Evolutionary conservation across 2,113 vertebrate species (phyloP), one percentile per base, ranked within the genome.

Genomic region (Psilopogon haemacephalus): DNA sequence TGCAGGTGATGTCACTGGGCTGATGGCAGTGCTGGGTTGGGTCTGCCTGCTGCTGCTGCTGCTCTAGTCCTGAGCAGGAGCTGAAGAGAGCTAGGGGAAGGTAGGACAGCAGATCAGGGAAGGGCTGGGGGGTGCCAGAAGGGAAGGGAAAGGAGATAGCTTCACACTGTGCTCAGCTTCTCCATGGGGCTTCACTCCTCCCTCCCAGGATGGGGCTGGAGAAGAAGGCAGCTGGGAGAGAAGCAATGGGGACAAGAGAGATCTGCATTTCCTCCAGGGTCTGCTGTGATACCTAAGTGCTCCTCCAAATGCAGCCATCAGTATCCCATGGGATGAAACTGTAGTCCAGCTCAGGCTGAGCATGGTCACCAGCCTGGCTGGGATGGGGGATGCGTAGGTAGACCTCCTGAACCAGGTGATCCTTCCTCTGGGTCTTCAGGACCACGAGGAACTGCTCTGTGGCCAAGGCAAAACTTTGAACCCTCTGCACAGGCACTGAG

Each of bases 391-490:
- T 8, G 16, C 21, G 17, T 55, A 63, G n/a, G 33, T 2, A 32
- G 40, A 12, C 37, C 59, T 68, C 46, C 50, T 54, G 42, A 37
- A 13, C 28, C 2, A 5, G 15, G 20, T 32, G n/a, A 54, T 54
- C 6, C 13, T 12, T 30, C 23, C 40, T 24, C 14, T 12, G 27
- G 32, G 9, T 35, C 15, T 19, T 33, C 32, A 3, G 26, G 27
- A 14, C 37, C 5, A 4, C 0, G 0, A 78, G 33, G 42, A 70
- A 46, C 11, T 12, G 30, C 56, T n/a, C 56, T 9, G 62, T 8
- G 12, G 67, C 24, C 32, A 46, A 40, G 32, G n/a, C 33, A 75
- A 23, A 65, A 56, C 63, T 46, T 64, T 37, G 21, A 17, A 75
- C 24, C 13, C 10, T 46, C 62, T 44, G 27, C 27, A 12, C 30